Evolutionary conservation across 2,113 vertebrate genomes (phyloP).

Genomic region (Phrynosoma blainvillii): DNA sequence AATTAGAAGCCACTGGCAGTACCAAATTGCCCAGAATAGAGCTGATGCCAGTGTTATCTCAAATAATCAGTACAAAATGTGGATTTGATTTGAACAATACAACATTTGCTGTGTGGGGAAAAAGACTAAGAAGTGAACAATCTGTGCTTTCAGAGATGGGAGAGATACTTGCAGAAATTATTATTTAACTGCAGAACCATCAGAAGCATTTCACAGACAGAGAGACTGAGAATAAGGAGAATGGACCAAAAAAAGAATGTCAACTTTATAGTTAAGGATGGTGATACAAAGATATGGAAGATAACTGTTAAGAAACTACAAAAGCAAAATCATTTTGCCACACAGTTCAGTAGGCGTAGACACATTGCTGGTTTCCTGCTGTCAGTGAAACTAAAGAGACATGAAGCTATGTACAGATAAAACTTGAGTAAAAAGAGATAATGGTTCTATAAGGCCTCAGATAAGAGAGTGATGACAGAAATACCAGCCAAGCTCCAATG

Average conservation of each 20-base stretch:
- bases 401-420: background rate
- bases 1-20: slow-evolving; percentile 37
- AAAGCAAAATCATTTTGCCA: slow-evolving; percentile 27
- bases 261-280: background rate
- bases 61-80: slow-evolving; percentile 3
- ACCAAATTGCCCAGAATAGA: background rate
- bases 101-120: background rate
- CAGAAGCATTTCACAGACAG: background rate
- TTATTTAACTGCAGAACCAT: background rate
- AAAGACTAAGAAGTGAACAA: background rate
- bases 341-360: background rate
- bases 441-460: slow-evolving; percentile 11
- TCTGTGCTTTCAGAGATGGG: background rate
- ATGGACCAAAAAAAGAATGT: background rate
- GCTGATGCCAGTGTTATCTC: slow-evolving; percentile 2
- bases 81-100: slow-evolving; percentile 14
- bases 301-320: background rate
- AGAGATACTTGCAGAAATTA: background rate
- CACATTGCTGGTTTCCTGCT: slow-evolving; percentile 26
- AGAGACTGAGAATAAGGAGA: background rate
- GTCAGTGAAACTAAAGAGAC: background rate
- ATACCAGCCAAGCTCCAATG: background rate
- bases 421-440: background rate
- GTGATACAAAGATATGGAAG: background rate
- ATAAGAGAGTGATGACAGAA: background rate